Percentiles rank a stretch among this genome's conserved stretches.
Evolutionary conservation across 2,888 invertebrate species (phyloP).

Genomic region (Uloborus plumipes): DNA sequence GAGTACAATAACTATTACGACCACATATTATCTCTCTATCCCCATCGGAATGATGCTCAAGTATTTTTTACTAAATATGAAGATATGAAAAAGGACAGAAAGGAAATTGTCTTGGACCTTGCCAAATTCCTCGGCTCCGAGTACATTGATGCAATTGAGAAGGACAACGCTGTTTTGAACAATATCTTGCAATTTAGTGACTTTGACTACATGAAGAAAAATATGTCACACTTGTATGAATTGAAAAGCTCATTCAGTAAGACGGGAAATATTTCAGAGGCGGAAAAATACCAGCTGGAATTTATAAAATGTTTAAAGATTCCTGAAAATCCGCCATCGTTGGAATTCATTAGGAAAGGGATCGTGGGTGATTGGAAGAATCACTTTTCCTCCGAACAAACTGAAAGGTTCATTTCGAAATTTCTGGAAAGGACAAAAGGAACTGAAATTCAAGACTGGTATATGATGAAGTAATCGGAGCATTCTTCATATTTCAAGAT

Average conservation of each 20-base stretch:
- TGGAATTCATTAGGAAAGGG: conserved; percentile 62
- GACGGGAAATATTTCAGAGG: conserved; percentile 70
- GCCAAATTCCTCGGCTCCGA: conserved; percentile 54
- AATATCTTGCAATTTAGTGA: conserved; percentile 31
- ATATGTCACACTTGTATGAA: neutral
- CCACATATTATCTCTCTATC: conserved; percentile 51
- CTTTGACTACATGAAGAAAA: conserved; percentile 46
- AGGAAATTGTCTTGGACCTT: conserved; percentile 62
- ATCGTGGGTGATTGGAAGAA: conserved; percentile 72
- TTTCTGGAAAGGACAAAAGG: conserved; percentile 26
- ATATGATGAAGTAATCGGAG: neutral
- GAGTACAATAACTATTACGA: conserved; percentile 64
- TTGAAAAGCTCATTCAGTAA: neutral
- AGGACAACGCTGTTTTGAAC: conserved; percentile 12
- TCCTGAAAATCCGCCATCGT: conserved; percentile 9
- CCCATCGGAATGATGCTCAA: conserved; percentile 67
- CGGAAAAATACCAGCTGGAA: neutral
- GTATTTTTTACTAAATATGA: conserved; percentile 71
- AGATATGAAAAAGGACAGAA: conserved; percentile 70
- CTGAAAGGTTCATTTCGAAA: conserved; percentile 37
- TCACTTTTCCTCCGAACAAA: conserved; percentile 69
- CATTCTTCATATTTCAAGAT: too few relatives aligned
- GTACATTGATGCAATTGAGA: conserved; percentile 17
- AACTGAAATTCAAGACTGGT: conserved; percentile 48
- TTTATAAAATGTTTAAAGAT: conserved; percentile 15